phyloP scores from a whole-genome alignment of 1,140 invertebrate species.

The Glomeris maerens region DNA sequence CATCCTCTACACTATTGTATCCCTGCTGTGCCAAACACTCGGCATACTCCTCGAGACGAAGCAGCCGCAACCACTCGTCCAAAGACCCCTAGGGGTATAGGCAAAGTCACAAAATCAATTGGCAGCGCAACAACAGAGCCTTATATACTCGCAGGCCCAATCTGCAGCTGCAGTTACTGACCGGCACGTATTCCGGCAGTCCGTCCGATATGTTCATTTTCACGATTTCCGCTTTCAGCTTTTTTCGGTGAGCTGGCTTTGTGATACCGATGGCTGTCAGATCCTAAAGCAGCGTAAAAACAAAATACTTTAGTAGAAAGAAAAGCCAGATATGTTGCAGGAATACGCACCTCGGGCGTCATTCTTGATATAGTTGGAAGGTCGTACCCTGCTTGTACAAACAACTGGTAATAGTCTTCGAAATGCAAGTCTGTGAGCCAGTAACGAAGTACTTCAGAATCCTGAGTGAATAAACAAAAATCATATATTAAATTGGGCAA shows the following conservation, averaged over 20 bases:
- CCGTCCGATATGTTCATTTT: conserved; percentile 87
- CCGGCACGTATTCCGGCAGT: conserved; percentile 79
- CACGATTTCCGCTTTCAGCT: conserved; percentile 89
- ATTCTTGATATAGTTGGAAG: conserved; percentile 91
- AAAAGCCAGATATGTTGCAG: conserved; percentile 1
- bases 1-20: conserved; percentile 71
- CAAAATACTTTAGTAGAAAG: neutral
- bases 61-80: conserved; percentile 80
- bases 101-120: neutral
- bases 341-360: conserved; percentile 73
- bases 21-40: conserved; percentile 77
- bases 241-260: conserved; percentile 91
- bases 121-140: neutral
- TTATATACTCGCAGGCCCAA: neutral
- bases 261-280: conserved; percentile 73
- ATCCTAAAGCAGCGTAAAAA: conserved; percentile 33
- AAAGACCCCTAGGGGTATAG: conserved; percentile 52
- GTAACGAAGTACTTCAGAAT: conserved; percentile 79
- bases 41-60: conserved; percentile 82
- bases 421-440: conserved; percentile 91
- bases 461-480: conserved; percentile 39
- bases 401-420: conserved; percentile 88
- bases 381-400: conserved; percentile 91
- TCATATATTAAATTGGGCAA: conserved; percentile 8
- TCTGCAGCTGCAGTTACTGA: conserved; percentile 31